Evolutionary conservation across 2,888 invertebrate species (phyloP).

Genomic region (Oxycera nigricornis): DNA sequence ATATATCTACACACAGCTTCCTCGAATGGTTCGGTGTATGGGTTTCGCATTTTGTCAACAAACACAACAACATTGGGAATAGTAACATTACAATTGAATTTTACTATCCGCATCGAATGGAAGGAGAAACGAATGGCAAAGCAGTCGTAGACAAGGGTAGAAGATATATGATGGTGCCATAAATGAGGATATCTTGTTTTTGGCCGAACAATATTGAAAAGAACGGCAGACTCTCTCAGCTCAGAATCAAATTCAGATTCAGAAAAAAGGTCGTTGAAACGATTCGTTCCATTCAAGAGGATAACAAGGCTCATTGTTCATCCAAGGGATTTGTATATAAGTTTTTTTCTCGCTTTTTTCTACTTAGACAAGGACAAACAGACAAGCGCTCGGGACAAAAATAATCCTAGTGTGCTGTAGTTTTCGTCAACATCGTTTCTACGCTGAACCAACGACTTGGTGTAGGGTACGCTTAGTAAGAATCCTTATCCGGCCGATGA

Average conservation of each 20-base stretch:
- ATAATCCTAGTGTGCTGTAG: not conserved
- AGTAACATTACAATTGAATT: conserved; percentile 24
- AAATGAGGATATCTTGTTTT: conserved; percentile 37
- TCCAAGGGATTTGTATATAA: conserved; percentile 25
- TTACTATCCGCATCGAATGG: conserved; percentile 10
- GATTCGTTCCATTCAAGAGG: conserved; percentile 43
- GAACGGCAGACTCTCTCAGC: not conserved
- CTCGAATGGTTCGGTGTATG: not conserved
- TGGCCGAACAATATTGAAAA: conserved; percentile 4
- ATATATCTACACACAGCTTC: not conserved
- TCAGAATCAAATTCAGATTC: too few species aligned
- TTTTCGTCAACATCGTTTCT: not conserved
- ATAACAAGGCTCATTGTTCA: conserved; percentile 42
- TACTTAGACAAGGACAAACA: conserved; percentile 16
- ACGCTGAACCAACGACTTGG: not conserved
- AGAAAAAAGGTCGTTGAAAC: conserved; percentile 33
- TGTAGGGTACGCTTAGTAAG: not conserved
- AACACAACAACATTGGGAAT: not conserved
- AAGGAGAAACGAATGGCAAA: not conserved
- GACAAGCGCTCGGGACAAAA: not conserved
- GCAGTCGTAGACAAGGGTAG: not conserved
- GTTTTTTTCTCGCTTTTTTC: not conserved
- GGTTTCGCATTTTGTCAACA: not conserved
- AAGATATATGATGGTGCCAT: conserved; percentile 31
- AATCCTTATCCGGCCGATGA: conserved; percentile 24